Evolutionary conservation across 2,797 vertebrate genomes (phyloP).

Genomic region (Myotis myotis): DNA sequence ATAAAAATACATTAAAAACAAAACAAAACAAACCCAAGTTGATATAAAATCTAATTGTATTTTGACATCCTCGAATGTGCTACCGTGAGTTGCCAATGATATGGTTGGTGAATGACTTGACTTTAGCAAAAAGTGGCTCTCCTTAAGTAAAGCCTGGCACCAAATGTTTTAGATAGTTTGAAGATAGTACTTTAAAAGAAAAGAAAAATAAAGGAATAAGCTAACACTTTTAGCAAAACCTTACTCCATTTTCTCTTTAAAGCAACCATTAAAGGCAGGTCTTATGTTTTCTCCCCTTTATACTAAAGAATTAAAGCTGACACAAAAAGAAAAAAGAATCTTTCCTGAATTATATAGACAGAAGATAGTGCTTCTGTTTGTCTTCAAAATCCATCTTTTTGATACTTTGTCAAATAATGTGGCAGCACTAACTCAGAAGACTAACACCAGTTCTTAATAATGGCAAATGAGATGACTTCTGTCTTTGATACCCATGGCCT

Average conservation of each 20-base stretch:
- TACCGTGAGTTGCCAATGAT: background rate
- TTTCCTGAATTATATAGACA: background rate
- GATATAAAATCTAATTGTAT: background rate
- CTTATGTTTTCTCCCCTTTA: background rate
- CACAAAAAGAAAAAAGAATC: background rate
- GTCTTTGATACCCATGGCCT: background rate
- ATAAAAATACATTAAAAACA: no score
- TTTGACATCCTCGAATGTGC: background rate
- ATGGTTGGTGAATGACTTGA: background rate
- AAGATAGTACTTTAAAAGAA: background rate
- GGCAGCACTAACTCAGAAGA: background rate
- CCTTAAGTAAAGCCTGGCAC: background rate
- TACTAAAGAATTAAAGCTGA: background rate
- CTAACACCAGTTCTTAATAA: background rate
- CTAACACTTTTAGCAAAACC: background rate
- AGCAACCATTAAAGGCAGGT: background rate
- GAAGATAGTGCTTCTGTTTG: background rate
- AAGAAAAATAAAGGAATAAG: background rate
- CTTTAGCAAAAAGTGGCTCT: background rate
- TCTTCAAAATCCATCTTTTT: background rate
- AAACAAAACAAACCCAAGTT: background rate
- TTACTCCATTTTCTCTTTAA: conserved; percentile 24
- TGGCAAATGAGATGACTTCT: background rate
- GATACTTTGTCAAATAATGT: background rate
- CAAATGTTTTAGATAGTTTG: conserved; percentile 11